Base-by-base conservation (phyloP, 2,797 vertebrate genomes). In the Chelon auratus region DNA sequence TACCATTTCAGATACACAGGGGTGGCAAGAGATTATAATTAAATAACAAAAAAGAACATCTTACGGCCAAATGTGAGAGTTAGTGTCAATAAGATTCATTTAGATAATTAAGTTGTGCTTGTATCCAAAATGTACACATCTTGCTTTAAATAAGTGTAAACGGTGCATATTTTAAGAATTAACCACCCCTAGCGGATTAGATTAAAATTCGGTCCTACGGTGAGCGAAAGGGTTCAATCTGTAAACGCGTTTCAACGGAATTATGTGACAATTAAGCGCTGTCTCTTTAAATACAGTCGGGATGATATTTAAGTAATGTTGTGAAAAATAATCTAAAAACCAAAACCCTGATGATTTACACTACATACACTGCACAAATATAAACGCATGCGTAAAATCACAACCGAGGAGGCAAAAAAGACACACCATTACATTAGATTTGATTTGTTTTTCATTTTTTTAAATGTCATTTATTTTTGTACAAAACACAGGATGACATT, bases 401-500 rank as follows among this genome's bases (percentile, higher is more conserved):
- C 2, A 18, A n/a, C n/a, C 18, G n/a, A 48, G n/a, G 3, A 65
- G 50, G 7, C 0, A 60, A 30, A 51, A 22, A n/a, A 6, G 11
- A 55, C 18, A 50, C 12, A 33, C 47, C 39, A 33, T 12, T 40
- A 40, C 2, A 33, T 33, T 33, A 33, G 5, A 33, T 33, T 33
- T 33, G 30, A 15, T 1, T 5, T 70, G 2, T 45, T 22, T 65
- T 50, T 20, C 0, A 52, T 59, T 2, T 56, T 53, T 82, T 82
- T 75, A 1, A 22, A 70, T 33, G 30, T 33, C 30, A 84, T 86
- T 52, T 15, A 20, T 47, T 24, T 52, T 55, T 84, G 64, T 70
- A 79, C 48, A 77, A 86, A 83, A 77, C 20, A 63, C 9, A 63
- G 36, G 4, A 57, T 26, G 9, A 77, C 24, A 48, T 26, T 48